phyloP scores from a whole-genome alignment of 1,140 invertebrate species.

The Propsilocerus akamusi region DNA sequence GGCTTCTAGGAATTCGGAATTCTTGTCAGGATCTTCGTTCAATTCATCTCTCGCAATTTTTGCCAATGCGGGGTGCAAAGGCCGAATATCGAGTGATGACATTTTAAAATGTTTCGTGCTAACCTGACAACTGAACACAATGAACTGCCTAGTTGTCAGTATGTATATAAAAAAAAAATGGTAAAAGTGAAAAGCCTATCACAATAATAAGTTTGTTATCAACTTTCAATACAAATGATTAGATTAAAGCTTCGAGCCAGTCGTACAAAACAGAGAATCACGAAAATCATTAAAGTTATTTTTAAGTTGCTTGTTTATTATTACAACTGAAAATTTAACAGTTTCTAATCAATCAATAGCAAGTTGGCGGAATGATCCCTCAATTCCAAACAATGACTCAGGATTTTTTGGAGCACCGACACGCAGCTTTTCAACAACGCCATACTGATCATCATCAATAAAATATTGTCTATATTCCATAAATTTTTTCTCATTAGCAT shows the following conservation, averaged over 20 bases:
- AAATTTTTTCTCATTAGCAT: constrained; percentile 32
- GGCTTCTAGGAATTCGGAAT: constrained; percentile 30
- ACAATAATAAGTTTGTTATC: too few species aligned
- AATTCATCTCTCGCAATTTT: constrained; percentile 31
- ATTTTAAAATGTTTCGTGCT: constrained; percentile 8
- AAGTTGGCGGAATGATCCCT: constrained; percentile 31
- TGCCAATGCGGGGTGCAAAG: constrained; percentile 26
- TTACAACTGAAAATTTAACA: too few species aligned
- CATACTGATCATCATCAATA: constrained; percentile 27
- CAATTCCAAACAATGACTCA: constrained; percentile 31
- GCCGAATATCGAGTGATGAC: constrained; percentile 25
- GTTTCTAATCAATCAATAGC: background rate
- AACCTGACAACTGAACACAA: too few species aligned
- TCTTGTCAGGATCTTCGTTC: constrained; percentile 34
- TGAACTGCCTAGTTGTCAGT: too few species aligned
- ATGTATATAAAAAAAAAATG: too few species aligned
- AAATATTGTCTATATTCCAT: constrained; percentile 27
- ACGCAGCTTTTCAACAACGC: constrained; percentile 32
- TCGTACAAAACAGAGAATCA: too few species aligned
- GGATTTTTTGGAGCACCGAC: constrained; percentile 25
- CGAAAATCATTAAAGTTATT: too few species aligned
- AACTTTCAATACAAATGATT: too few species aligned
- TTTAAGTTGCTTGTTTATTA: too few species aligned
- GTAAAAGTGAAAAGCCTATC: too few species aligned
- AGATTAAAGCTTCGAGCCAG: too few species aligned